Conservation (phyloP, 2,797 vertebrate genomes). For the Adelosebastes latens region DNA sequence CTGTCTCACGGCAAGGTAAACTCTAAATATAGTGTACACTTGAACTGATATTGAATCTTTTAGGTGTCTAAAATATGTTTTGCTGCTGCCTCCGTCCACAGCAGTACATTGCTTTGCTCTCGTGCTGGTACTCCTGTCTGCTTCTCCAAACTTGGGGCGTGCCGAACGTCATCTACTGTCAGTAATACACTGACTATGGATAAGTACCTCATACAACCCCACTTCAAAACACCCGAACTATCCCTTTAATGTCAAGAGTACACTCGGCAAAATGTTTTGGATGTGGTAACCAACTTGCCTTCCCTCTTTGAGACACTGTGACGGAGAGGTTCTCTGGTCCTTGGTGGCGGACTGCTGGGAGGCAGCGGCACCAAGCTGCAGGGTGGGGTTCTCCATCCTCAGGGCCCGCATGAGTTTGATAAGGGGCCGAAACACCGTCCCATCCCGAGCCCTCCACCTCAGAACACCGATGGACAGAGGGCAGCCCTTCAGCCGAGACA, state of each 20-base stretch:
- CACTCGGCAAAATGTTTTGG: not conserved
- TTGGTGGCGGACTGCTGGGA: slow-evolving; percentile 3
- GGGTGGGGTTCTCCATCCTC: slow-evolving; percentile 79
- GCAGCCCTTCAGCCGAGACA: slow-evolving; percentile 81
- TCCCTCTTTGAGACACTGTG: slow-evolving; percentile 79
- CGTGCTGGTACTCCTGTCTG: too few relatives aligned
- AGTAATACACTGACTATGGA: too few relatives aligned
- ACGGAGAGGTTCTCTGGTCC: slow-evolving; percentile 40
- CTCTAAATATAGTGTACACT: too few relatives aligned
- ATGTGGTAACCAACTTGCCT: slow-evolving; percentile 66
- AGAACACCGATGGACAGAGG: slow-evolving; percentile 79
- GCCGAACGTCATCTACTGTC: too few relatives aligned
- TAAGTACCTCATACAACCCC: too few relatives aligned
- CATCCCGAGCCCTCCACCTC: slow-evolving; percentile 77
- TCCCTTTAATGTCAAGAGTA: not conserved
- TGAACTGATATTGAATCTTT: too few relatives aligned
- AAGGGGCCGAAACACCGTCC: slow-evolving; percentile 77
- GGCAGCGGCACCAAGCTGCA: slow-evolving; percentile 68
- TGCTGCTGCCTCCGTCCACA: too few relatives aligned
- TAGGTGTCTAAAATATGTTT: too few relatives aligned
- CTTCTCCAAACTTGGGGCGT: too few relatives aligned
- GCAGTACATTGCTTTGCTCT: too few relatives aligned
- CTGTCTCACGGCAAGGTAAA: rapidly evolving
- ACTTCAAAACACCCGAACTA: too few relatives aligned
- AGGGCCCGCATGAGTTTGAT: slow-evolving; percentile 81